Evolutionary conservation across 2,888 invertebrate genomes (phyloP).

Genomic region (Limulus polyphemus): DNA sequence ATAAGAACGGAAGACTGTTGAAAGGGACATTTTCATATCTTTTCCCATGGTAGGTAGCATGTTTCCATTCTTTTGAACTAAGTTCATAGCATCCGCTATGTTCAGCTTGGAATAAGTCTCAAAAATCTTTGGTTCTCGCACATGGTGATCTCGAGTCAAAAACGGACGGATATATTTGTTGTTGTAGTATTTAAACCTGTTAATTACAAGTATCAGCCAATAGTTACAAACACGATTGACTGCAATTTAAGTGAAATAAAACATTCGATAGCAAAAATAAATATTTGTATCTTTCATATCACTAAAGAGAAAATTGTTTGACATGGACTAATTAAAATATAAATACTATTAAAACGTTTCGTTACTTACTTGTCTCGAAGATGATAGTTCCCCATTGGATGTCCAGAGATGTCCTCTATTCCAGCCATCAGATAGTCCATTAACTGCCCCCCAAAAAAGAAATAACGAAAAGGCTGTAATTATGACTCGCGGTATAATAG

Average conservation of each 20-base stretch:
- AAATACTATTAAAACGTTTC: neutral
- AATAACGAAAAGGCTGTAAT: too few species aligned
- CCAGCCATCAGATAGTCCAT: constrained; percentile 98
- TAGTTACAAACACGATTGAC: too few species aligned
- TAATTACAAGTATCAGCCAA: too few species aligned
- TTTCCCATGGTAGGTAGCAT: constrained; percentile 7
- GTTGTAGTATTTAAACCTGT: constrained; percentile 82
- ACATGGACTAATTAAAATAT: neutral
- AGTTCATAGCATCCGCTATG: constrained; percentile 85
- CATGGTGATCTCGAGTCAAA: constrained; percentile 15
- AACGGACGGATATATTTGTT: constrained; percentile 72
- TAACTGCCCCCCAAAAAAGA: constrained; percentile 46
- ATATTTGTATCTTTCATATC: too few species aligned
- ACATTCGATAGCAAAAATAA: too few species aligned
- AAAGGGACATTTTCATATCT: constrained; percentile 44
- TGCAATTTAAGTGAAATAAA: too few species aligned
- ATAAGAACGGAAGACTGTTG: constrained; percentile 77
- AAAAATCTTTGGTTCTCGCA: constrained; percentile 60
- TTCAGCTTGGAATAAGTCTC: constrained; percentile 88
- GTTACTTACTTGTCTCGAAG: constrained; percentile 63
- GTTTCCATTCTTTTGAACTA: constrained; percentile 42
- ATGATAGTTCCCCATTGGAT: constrained; percentile 78
- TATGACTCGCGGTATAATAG: too few species aligned
- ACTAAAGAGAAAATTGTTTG: too few species aligned
- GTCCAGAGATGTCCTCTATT: constrained; percentile 85